phyloP scores from a whole-genome alignment of 2,113 vertebrate species.

The Cololabis saira region DNA sequence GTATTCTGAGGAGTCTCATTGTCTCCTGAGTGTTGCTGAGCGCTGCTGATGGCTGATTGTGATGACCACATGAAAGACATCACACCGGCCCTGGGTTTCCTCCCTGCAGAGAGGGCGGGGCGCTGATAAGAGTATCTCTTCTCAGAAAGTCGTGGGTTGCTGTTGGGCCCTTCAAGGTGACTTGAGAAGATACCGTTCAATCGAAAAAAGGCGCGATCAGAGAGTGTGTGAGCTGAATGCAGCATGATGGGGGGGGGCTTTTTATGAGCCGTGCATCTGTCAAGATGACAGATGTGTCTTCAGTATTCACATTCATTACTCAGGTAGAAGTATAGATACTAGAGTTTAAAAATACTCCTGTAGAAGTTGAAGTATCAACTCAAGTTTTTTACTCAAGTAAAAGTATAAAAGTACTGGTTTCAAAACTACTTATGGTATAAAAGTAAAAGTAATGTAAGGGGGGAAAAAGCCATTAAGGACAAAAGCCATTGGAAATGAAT shows the following conservation, averaged over 20 bases:
- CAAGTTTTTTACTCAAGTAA: no score
- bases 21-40: background rate
- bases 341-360: no score
- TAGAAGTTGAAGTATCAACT: no score
- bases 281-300: no score
- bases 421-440: no score
- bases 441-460: no score
- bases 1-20: background rate
- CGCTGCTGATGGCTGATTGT: constrained; percentile 13
- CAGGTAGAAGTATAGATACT: no score
- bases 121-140: constrained; percentile 61
- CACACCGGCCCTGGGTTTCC: background rate
- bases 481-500: no score
- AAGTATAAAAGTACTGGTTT: no score
- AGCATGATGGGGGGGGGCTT: background rate
- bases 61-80: background rate
- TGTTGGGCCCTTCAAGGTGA: constrained; percentile 34
- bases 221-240: background rate
- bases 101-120: constrained; percentile 50
- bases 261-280: background rate
- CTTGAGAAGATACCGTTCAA: constrained; percentile 35
- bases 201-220: constrained; percentile 49
- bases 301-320: no score
- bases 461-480: no score
- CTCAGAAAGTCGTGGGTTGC: constrained; percentile 31